These are phyloP conservation scores for Adelosebastes latens DNA, from an alignment of 2,797 vertebrate genomes.

Conservation along the genomic window DNA sequence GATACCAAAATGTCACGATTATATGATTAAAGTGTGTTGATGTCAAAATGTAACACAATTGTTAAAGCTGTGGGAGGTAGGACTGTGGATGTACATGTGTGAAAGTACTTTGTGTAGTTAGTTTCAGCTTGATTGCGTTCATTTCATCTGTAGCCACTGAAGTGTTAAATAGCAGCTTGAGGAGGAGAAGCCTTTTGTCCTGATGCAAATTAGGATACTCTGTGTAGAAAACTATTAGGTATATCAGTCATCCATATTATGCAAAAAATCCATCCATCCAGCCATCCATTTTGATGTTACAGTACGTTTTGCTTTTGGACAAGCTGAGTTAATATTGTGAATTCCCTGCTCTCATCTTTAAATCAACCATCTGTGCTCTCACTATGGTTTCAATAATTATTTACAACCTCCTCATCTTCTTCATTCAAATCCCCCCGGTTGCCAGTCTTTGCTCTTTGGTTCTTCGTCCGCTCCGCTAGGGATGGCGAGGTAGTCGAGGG, in stretches of 20 bases:
- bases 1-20: neutral
- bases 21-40: neutral
- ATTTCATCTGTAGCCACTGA: neutral
- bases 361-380: neutral
- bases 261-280: neutral
- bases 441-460: slow-evolving; percentile 14
- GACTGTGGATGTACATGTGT: neutral
- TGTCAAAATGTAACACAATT: neutral
- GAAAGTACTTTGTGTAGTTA: neutral
- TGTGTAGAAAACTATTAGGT: neutral
- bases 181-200: slow-evolving; percentile 5
- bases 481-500: slow-evolving; percentile 10
- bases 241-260: neutral
- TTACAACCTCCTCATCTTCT: neutral
- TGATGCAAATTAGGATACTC: slow-evolving; percentile 1
- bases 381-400: neutral
- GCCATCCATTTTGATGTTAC: neutral
- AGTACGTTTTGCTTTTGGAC: neutral
- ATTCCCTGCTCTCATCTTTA: neutral
- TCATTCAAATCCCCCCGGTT: neutral
- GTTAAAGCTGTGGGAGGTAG: neutral
- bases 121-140: neutral
- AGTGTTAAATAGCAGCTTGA: slow-evolving; percentile 7
- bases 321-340: neutral
- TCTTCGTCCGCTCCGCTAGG: neutral